These are phyloP conservation scores for Heterochromis multidens DNA, from an alignment of 2,113 vertebrate genomes.

Conservation along the genomic window DNA sequence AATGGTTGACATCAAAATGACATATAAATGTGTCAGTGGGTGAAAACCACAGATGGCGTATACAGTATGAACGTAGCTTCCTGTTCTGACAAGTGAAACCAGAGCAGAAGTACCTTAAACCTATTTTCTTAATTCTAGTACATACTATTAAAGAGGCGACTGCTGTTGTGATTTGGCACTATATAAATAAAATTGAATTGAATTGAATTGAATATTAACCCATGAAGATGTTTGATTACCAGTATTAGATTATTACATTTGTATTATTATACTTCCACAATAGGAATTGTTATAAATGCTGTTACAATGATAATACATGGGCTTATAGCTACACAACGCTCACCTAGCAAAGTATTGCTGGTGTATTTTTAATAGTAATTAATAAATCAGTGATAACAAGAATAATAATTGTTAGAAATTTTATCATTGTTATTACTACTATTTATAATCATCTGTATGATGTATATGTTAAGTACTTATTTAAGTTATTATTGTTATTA, in stretches of 20 bases:
- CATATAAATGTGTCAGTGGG: neutral
- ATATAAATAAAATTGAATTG: too few species aligned
- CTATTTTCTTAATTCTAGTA: neutral
- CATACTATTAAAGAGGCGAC: too few species aligned
- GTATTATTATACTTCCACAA: neutral
- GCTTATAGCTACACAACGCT: too few species aligned
- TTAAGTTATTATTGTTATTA: too few species aligned
- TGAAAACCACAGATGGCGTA: neutral
- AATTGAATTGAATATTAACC: too few species aligned
- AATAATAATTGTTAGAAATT: too few species aligned
- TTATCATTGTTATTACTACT: too few species aligned
- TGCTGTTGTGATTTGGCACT: too few species aligned
- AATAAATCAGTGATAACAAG: too few species aligned
- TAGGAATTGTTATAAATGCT: neutral
- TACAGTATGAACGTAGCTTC: neutral
- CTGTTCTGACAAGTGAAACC: neutral
- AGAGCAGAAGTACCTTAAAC: neutral
- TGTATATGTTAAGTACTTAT: neutral
- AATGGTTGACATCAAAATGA: neutral
- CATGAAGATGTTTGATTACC: neutral
- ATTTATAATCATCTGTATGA: neutral
- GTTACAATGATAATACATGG: neutral
- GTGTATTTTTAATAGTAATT: neutral
- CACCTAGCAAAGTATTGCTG: neutral
- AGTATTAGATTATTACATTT: neutral